A percentile compares a stretch with the other conserved stretches of the same genome.
phyloP scores from a whole-genome alignment of 2,888 invertebrate genomes.

The Germaria angustata region DNA sequence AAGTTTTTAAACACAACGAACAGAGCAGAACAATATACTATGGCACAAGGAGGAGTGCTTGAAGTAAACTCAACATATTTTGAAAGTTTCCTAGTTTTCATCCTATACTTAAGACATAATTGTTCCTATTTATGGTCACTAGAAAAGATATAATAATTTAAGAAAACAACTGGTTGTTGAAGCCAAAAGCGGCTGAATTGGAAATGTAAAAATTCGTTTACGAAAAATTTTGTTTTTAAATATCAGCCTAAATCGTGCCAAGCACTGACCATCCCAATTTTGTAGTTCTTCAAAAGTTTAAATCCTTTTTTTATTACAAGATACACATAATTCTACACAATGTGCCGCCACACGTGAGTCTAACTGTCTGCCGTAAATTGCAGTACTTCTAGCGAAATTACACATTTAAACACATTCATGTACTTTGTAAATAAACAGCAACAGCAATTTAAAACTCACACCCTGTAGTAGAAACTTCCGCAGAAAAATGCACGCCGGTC shows the following conservation, averaged over 20 bases:
- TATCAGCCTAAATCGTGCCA: neutral
- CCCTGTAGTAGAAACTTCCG: neutral
- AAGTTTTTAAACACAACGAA: neutral
- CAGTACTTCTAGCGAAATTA: constrained; percentile 28
- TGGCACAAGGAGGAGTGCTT: neutral
- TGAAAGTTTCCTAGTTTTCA: too few species aligned
- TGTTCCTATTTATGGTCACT: too few species aligned
- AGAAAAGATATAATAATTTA: too few species aligned
- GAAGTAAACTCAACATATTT: too few species aligned
- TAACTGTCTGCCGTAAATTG: constrained; percentile 61
- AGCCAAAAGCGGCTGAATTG: too few species aligned
- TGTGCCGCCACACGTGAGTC: constrained; percentile 60
- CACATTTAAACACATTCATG: neutral
- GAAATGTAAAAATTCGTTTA: too few species aligned
- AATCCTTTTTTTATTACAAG: constrained; percentile 1
- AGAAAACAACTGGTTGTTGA: too few species aligned
- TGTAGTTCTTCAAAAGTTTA: constrained; percentile 3
- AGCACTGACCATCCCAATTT: neutral
- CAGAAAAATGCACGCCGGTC: neutral
- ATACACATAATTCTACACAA: constrained; percentile 50
- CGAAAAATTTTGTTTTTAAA: too few species aligned
- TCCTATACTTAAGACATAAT: too few species aligned
- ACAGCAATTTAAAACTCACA: constrained; percentile 18
- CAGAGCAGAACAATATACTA: neutral
- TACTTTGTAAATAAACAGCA: constrained; percentile 2